Percentiles rank a stretch among this genome's conserved stretches.
Evolutionary conservation across 2,113 vertebrate genomes (phyloP).

Genomic region (Morone saxatilis): DNA sequence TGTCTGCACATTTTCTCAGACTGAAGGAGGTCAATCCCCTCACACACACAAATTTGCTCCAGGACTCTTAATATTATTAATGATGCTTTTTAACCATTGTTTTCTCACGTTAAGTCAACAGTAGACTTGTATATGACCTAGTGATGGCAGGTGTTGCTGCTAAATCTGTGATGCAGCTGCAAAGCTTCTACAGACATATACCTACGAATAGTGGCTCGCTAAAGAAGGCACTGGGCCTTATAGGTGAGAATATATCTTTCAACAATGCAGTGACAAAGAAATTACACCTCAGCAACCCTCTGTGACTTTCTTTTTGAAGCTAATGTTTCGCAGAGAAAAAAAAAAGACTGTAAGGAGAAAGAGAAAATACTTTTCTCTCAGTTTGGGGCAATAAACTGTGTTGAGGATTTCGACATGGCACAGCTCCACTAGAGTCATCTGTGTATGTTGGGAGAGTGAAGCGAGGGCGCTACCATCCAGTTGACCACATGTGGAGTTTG

Average conservation of each 20-base stretch:
- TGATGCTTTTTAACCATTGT: not conserved
- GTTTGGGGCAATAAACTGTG: constrained; percentile 19
- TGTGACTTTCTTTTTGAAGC: not conserved
- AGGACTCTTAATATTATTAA: not conserved
- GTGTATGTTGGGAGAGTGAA: constrained; percentile 59
- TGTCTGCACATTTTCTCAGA: not conserved
- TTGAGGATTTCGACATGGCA: constrained; percentile 48
- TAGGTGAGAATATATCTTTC: not conserved
- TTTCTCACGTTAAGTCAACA: not conserved
- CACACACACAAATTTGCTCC: not conserved
- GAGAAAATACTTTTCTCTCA: constrained; percentile 16
- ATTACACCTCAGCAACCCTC: not conserved
- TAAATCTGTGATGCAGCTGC: not conserved
- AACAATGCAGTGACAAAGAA: not conserved
- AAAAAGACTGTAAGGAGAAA: constrained; percentile 1
- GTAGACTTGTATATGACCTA: not conserved
- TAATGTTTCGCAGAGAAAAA: not conserved
- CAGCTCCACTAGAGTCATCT: constrained; percentile 49
- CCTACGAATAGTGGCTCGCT: not conserved
- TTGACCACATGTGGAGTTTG: constrained; percentile 72
- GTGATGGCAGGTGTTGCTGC: not conserved
- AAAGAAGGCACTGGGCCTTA: not conserved
- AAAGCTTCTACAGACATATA: not conserved
- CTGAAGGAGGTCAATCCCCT: not conserved
- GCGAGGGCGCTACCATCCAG: constrained; percentile 72